phyloP scores from a whole-genome alignment of 37 sponge, comb jelly and placozoan species.

The Amphimedon queenslandica region DNA sequence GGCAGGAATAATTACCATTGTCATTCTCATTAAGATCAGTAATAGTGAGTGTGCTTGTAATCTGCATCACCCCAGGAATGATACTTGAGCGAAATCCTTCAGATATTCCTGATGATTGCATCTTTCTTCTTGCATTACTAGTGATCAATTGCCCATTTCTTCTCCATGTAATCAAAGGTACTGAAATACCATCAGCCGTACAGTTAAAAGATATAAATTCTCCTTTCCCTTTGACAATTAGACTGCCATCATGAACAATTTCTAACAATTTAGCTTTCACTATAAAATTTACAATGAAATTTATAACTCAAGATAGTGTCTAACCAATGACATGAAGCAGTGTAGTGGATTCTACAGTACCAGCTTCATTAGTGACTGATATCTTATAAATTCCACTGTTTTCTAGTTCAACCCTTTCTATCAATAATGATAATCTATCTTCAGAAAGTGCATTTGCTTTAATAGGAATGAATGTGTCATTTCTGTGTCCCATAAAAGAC shows the following conservation, averaged over 20 bases:
- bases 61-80: constrained; percentile 4
- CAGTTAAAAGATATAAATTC: constrained; percentile 9
- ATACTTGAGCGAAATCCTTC: background rate
- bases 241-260: too few species aligned
- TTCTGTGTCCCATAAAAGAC: too few species aligned
- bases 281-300: background rate
- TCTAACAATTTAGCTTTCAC: background rate
- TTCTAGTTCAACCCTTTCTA: too few species aligned
- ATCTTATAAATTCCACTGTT: background rate
- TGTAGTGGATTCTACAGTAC: background rate
- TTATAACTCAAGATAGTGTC: background rate
- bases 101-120: background rate
- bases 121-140: background rate
- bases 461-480: too few species aligned
- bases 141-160: background rate
- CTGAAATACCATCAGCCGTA: constrained; percentile 30
- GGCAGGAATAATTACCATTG: too few species aligned
- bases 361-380: background rate
- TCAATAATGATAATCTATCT: too few species aligned
- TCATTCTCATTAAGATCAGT: background rate
- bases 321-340: constrained; percentile 15
- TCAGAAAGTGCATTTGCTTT: too few species aligned
- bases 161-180: constrained; percentile 23
- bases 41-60: constrained; percentile 14
- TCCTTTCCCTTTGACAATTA: background rate